Conservation (phyloP, 2,113 vertebrate genomes). For the Mirounga angustirostris region DNA sequence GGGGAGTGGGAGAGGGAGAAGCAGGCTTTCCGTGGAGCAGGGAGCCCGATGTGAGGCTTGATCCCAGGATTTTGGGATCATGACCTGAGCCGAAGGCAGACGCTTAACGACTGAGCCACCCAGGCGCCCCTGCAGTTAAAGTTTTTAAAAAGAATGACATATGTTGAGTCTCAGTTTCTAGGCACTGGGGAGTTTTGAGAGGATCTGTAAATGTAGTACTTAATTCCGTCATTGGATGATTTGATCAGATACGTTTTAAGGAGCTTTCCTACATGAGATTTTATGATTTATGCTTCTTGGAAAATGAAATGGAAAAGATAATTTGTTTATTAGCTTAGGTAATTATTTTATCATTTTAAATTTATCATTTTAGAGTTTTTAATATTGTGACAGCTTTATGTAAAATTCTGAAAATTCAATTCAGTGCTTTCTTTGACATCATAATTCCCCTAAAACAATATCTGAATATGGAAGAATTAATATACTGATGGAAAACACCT, state of each 20-base stretch:
- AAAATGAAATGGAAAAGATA: slow-evolving; percentile 28
- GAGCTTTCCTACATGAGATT: slow-evolving; percentile 36
- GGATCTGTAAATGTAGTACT: neutral
- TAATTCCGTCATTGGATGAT: neutral
- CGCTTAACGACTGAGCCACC: too few species aligned
- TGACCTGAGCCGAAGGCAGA: too few species aligned
- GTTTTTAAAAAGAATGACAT: neutral
- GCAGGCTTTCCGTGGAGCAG: too few species aligned
- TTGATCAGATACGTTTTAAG: neutral
- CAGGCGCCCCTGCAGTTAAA: neutral
- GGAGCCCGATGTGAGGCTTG: too few species aligned
- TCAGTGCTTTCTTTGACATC: neutral
- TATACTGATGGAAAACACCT: neutral
- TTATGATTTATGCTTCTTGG: slow-evolving; percentile 28
- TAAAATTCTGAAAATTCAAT: slow-evolving; percentile 24
- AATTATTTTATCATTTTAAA: slow-evolving; percentile 41
- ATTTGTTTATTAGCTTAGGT: slow-evolving; percentile 22
- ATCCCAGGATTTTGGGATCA: too few species aligned
- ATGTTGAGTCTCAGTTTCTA: neutral
- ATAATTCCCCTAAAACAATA: neutral
- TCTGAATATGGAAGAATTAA: slow-evolving; percentile 41
- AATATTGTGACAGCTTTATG: neutral
- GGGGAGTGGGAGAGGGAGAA: too few species aligned
- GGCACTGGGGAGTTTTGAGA: neutral
- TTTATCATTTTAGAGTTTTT: slow-evolving; percentile 42